Percentiles rank a stretch among this genome's conserved stretches.
Conservation (phyloP, 1,140 invertebrate genomes). For the Zaprionus gabonicus region DNA sequence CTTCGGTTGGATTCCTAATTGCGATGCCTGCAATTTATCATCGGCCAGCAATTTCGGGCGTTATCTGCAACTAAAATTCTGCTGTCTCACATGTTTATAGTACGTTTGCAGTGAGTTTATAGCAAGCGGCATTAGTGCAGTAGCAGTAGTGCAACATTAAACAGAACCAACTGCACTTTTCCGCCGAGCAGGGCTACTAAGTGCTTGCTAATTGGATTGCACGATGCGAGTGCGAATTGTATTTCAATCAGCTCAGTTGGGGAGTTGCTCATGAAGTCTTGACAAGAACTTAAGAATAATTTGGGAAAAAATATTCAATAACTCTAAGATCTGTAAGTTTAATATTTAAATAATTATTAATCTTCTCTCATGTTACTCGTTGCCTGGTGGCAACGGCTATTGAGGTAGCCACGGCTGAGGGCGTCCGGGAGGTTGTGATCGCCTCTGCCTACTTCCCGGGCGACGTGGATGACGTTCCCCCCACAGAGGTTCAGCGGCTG, state of each 20-base stretch:
- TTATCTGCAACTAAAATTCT: conserved; percentile 56
- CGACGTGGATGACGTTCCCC: no score
- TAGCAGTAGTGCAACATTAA: conserved; percentile 22
- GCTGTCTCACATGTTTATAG: conserved; percentile 59
- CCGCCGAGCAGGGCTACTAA: conserved; percentile 21
- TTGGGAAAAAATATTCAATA: no score
- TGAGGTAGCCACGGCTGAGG: no score
- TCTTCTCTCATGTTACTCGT: no score
- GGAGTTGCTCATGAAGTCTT: not conserved
- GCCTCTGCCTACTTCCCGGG: no score
- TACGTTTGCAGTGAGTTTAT: conserved; percentile 19
- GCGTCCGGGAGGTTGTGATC: no score
- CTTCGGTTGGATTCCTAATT: conserved; percentile 67
- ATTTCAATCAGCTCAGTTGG: not conserved
- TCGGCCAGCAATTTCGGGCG: conserved; percentile 55
- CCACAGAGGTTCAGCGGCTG: no score
- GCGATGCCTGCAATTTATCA: conserved; percentile 73
- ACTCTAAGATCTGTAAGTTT: no score
- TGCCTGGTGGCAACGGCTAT: no score
- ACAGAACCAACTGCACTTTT: conserved; percentile 23
- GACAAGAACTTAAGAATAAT: not conserved
- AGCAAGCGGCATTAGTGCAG: not conserved
- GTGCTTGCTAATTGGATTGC: conserved; percentile 45
- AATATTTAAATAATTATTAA: not conserved
- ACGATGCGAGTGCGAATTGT: not conserved